These are phyloP conservation scores for Brachionus plicatilis DNA, from an alignment of 1,140 invertebrate species.

Conservation along the genomic window DNA sequence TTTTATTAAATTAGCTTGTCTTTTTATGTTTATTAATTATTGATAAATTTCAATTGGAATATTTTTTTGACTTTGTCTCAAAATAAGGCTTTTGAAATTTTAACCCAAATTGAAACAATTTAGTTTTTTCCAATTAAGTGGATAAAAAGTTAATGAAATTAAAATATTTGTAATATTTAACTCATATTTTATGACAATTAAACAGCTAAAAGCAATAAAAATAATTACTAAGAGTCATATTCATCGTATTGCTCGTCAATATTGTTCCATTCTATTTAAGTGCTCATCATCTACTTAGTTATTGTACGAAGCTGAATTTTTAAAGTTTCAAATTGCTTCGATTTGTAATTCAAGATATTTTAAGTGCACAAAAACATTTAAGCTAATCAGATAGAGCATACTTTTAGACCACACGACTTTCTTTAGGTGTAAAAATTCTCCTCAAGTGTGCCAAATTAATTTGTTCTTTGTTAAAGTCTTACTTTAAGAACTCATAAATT, in stretches of 20 bases:
- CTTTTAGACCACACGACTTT: not conserved
- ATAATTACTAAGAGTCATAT: not conserved
- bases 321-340: conserved; percentile 2
- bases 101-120: not conserved
- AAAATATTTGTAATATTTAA: not conserved
- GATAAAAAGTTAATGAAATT: not conserved
- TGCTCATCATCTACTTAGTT: not conserved
- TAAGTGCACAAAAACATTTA: not conserved
- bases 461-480: not conserved
- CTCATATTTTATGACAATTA: not conserved
- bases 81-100: not conserved
- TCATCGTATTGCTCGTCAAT: not conserved
- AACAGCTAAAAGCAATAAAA: not conserved
- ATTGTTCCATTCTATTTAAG: not conserved
- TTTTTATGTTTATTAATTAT: too few species aligned
- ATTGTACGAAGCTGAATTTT: not conserved
- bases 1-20: too few species aligned
- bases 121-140: not conserved
- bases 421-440: not conserved
- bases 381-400: not conserved
- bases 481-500: not conserved
- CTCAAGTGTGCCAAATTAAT: not conserved
- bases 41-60: too few species aligned
- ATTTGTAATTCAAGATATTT: conserved; percentile 21
- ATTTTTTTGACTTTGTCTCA: not conserved